A percentile compares a stretch with the other conserved stretches of the same genome.
Evolutionary conservation across 2,113 vertebrate genomes (phyloP).

Genomic region (Lampris incognitus): DNA sequence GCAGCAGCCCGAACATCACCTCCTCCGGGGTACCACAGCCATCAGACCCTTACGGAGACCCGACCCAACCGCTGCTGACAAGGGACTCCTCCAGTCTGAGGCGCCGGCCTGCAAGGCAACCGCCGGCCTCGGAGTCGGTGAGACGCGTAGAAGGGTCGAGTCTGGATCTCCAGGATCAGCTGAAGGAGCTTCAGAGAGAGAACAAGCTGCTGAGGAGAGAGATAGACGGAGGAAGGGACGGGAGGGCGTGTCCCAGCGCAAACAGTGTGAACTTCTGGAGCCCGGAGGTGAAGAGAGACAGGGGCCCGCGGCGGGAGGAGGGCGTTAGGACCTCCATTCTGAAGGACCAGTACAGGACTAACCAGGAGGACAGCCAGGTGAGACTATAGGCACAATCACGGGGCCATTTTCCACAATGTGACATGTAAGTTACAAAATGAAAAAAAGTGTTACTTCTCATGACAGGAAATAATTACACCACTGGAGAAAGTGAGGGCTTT

Average conservation of each 20-base stretch:
- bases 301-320: constrained; percentile 90
- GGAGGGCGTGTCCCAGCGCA: constrained; percentile 86
- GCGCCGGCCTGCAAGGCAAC: constrained; percentile 73
- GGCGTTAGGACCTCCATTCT: constrained; percentile 87
- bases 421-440: too few species aligned
- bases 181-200: constrained; percentile 93
- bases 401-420: constrained; percentile 3
- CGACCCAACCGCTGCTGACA: constrained; percentile 69
- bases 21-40: constrained; percentile 87
- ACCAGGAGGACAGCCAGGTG: constrained; percentile 94
- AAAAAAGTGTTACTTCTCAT: too few species aligned
- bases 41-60: constrained; percentile 88
- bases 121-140: constrained; percentile 33
- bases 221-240: constrained; percentile 89
- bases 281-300: constrained; percentile 91
- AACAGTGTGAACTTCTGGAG: constrained; percentile 96
- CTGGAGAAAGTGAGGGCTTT: too few species aligned
- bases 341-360: constrained; percentile 91
- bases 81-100: constrained; percentile 85
- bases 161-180: constrained; percentile 90
- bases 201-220: constrained; percentile 93
- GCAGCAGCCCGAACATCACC: constrained; percentile 95
- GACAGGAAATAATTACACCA: too few species aligned
- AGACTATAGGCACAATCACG: constrained; percentile 33
- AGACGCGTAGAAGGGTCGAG: constrained; percentile 81